Base-by-base conservation (phyloP, 2,888 invertebrate species). In the Pristionchus fissidentatus region DNA sequence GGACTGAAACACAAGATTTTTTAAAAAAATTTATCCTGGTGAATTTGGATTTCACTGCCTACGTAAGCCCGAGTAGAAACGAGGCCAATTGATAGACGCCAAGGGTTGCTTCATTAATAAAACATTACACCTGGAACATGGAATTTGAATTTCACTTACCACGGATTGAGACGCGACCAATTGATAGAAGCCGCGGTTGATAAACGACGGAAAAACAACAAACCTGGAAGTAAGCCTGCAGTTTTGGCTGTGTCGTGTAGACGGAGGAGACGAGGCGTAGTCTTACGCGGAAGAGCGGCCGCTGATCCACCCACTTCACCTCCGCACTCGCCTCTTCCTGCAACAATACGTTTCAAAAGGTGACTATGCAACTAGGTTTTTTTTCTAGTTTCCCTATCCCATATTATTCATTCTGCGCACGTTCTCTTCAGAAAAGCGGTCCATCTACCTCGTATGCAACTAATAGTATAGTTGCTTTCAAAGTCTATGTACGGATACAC, bases 241-340 rank as follows among this genome's bases (percentile, higher is more conserved):
- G 85, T 13, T 86, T 86, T 7, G 89, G 86, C 86, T 93, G 93
- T 85, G 93, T 95, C 0, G 97, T 97, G 84, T 90, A 95, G 15
- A 97, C 96, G 0, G 97, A 97, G 0, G 98, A 98, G 86, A 96
- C 95, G 66, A 98, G 94, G 79, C 96, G 95, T 83, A 97, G 94
- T 77, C 95, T 95, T 52, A 97, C 95, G 49, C 95, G 95, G 92
- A 97, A 97, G 15, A 98, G 94, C 19, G 95, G 96, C 90, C 96
- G 95, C 75, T 95, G 95, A 93, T 98, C 98, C 73, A 98, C 96
- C 97, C 97, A 97, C 86, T 95, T 95, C 13, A 98, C 95, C 89
- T 98, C 97, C 0, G 97, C 96, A 3, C 75, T 26, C 0, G 96
- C 96, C 73, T 96, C 95, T 92, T 96, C 95, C 93, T 94, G 91